phyloP scores from a whole-genome alignment of 2,113 vertebrate genomes.

The Sisor rabdophorus region DNA sequence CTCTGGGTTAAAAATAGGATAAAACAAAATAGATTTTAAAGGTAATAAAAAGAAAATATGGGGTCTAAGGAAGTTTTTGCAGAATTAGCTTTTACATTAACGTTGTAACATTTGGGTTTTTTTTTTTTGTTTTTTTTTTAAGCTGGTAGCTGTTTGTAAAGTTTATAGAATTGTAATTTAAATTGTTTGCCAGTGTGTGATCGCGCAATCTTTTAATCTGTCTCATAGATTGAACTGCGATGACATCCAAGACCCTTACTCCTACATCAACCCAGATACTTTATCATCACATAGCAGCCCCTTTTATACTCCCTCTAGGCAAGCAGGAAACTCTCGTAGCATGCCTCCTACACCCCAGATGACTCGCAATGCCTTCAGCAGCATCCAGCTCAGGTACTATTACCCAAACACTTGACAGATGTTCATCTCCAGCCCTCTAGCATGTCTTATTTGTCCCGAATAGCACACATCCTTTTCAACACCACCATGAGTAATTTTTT shows the following conservation, averaged over 20 bases:
- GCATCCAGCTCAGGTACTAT: slow-evolving; percentile 85
- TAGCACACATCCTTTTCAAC: not conserved
- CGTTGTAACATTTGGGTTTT: not conserved
- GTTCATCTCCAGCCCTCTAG: not conserved
- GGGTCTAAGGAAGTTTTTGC: slow-evolving; percentile 26
- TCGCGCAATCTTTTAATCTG: slow-evolving; percentile 46
- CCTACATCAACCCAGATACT: slow-evolving; percentile 66
- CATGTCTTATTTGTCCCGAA: not conserved
- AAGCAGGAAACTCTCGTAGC: slow-evolving; percentile 79
- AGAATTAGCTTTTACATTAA: not conserved
- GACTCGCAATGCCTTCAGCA: slow-evolving; percentile 90
- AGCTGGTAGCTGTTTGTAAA: not conserved
- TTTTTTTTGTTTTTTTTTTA: not conserved
- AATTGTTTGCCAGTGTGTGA: not conserved
- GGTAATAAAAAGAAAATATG: slow-evolving; percentile 40
- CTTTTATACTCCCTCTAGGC: slow-evolving; percentile 74
- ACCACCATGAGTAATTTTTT: not conserved
- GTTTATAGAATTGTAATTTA: not conserved
- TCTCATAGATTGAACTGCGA: slow-evolving; percentile 54
- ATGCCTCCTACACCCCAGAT: slow-evolving; percentile 92
- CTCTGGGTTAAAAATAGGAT: slow-evolving; percentile 67
- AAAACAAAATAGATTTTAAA: slow-evolving; percentile 55
- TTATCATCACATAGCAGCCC: slow-evolving; percentile 83
- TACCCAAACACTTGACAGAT: not conserved
- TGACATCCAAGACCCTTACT: slow-evolving; percentile 53